phyloP scores from a whole-genome alignment of 2,888 invertebrate species.

The Silvanus unidentatus region DNA sequence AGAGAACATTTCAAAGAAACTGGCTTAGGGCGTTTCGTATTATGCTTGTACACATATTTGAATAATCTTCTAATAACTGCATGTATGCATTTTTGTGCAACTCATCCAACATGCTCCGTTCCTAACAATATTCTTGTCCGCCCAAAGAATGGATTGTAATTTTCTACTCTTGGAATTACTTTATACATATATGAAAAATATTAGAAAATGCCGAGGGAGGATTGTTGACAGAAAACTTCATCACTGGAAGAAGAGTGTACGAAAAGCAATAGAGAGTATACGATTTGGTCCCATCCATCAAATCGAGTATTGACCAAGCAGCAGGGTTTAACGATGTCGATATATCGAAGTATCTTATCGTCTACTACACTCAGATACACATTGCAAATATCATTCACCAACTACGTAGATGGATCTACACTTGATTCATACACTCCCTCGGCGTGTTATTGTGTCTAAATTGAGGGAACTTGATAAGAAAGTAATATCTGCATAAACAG shows the following conservation, averaged over 20 bases:
- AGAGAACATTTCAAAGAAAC: conserved; percentile 21
- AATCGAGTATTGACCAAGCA: conserved; percentile 37
- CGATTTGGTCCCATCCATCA: conserved; percentile 31
- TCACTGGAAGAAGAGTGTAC: conserved; percentile 3
- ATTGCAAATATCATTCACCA: conserved; percentile 18
- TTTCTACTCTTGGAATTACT: background rate
- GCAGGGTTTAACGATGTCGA: conserved; percentile 24
- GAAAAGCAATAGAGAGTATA: too few species aligned
- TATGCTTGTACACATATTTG: conserved; percentile 16
- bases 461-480: too few species aligned
- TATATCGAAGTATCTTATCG: conserved; percentile 28
- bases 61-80: conserved; percentile 20
- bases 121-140: background rate
- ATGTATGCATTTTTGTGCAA: background rate
- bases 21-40: conserved; percentile 18
- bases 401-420: conserved; percentile 16
- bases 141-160: too few species aligned
- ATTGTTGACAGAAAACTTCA: conserved; percentile 24
- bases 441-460: too few species aligned
- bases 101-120: background rate
- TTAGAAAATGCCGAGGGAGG: conserved; percentile 11
- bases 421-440: conserved; percentile 5
- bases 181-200: background rate
- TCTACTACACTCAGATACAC: conserved; percentile 28
- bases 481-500: too few species aligned